Base-by-base conservation (phyloP, 1,140 invertebrate species). In the Branchinecta lynchi region DNA sequence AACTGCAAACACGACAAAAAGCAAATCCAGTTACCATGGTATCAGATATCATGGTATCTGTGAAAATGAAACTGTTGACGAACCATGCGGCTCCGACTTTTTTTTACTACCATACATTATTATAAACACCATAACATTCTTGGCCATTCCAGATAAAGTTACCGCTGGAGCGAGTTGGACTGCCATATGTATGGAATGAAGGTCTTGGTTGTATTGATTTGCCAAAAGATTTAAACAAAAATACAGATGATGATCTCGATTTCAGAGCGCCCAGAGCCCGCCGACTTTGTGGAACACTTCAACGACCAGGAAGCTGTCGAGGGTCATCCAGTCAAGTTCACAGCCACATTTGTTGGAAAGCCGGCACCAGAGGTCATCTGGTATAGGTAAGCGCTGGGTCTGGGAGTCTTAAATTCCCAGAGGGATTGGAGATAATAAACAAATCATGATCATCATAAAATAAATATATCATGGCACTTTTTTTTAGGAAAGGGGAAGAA, bases 331-430 rank as follows among this genome's bases (percentile, higher is more conserved):
- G 86, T 93, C 68, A 85, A 82, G 71, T 80, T 93, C n/a, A 81
- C 82, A 65, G 93, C 92, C 15, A 90, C 89, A 80, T 91, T 96
- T 9, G 86, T 84, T 5, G 94, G 93, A 17, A 88, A 89, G 77
- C 93, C 94, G 32, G 83, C 85, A 12, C 93, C 93, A 6, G 86
- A 87, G 77, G 86, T 97, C 7, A 85, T 84, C 44, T 98, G 94
- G 94, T 86, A 91, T 71, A 86, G 86, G 83, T 82, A 77, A 78
- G 72, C 70, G 32, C 1, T 32, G 5, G 7, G 32, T 32, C 32
- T 46, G n/a, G 32, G 17, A 21, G 20, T 6, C 43, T 68, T 15
- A 67, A 5, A 32, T 5, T 67, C 32, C n/a, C 32, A n/a, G 15
- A 67, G n/a, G n/a, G n/a, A 67, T 5, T 67, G 21, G 21, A 43